Base-by-base conservation (phyloP, 2,113 vertebrate genomes). In the Clarias magur region DNA sequence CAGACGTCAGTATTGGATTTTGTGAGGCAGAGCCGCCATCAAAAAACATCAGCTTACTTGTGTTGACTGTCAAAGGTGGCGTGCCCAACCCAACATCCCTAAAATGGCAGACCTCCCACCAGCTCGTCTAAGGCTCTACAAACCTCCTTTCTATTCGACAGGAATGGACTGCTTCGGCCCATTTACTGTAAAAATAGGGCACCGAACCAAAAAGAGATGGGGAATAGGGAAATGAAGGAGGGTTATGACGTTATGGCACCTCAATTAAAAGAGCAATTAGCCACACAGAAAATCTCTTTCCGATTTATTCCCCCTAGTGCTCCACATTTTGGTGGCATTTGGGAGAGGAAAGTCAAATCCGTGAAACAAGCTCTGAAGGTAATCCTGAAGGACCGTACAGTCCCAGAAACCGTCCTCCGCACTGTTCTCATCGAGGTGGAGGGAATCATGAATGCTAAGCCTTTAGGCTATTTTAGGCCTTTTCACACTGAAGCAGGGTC, bases 111-210 rank as follows among this genome's bases (percentile, higher is more conserved):
- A 73, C 56, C 65, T 72, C 0, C 73, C 56, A 25, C 78, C 59
- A 54, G 84, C 80, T 6, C 68, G 68, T 2, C 5, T 59, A 12
- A 17, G 82, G 5, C 82, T 72, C 7, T 60, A 27, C 30, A n/a
- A 70, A 42, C 80, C 62, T 19, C 70, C 68, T 9, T 85, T 78
- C 21, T 89, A 79, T 27, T 89, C 81, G 3, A 80, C 81, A 1
- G 79, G 72, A 25, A 53, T 88, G 4, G 68, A 86, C 23, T 86
- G 88, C 23, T 88, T 88, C 4, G 88, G 80, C 5, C 84, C 80
- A 9, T 82, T 63, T 16, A 12, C 60, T 7, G 34, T 88, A 15
- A 88, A 84, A 53, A 59, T 84, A 3, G 62, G 87, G 1, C 72
- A 54, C 1, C 0, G 76, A 11, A 42, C 25, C 0, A 73, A 88